Percentiles rank a stretch among this genome's conserved stretches.
phyloP scores from a whole-genome alignment of 2,888 invertebrate species.

The Eucriotettix oculatus region DNA sequence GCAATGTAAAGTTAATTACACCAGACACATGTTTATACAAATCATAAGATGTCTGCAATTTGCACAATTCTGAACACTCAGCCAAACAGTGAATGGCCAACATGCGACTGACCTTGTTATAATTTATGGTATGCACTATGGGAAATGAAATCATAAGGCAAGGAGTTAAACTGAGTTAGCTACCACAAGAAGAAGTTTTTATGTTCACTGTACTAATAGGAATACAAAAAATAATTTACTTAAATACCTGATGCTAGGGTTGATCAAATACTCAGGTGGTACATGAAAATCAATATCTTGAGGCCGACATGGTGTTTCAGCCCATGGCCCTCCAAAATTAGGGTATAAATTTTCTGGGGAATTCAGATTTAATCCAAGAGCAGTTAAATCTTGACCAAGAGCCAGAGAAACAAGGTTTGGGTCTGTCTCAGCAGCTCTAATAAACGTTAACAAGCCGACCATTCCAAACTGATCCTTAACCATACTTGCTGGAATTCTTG shows the following conservation, averaged over 20 bases:
- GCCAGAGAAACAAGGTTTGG: slow-evolving; percentile 92
- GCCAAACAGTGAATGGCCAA: too few species aligned
- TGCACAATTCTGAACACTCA: too few species aligned
- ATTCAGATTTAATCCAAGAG: slow-evolving; percentile 94
- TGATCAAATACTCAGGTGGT: slow-evolving; percentile 97
- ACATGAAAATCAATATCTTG: slow-evolving; percentile 98
- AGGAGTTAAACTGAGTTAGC: too few species aligned
- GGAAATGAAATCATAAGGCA: too few species aligned
- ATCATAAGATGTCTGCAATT: too few species aligned
- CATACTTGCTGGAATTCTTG: slow-evolving; percentile 97
- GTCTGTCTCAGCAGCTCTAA: slow-evolving; percentile 93
- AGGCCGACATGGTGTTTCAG: slow-evolving; percentile 92
- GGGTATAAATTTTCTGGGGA: slow-evolving; percentile 95
- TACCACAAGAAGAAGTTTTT: too few species aligned
- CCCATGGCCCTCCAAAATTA: slow-evolving; percentile 98
- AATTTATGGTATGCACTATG: too few species aligned
- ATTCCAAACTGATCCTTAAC: slow-evolving; percentile 99
- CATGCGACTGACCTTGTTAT: too few species aligned
- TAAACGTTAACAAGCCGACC: slow-evolving; percentile 94
- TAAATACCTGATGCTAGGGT: slow-evolving; percentile 65
- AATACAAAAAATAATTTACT: neutral
- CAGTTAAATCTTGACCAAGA: slow-evolving; percentile 94
- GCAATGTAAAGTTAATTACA: too few species aligned
- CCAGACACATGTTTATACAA: too few species aligned
- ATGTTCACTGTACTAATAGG: neutral